Conservation (phyloP, 2,888 invertebrate species). For the Erebia aethiops region DNA sequence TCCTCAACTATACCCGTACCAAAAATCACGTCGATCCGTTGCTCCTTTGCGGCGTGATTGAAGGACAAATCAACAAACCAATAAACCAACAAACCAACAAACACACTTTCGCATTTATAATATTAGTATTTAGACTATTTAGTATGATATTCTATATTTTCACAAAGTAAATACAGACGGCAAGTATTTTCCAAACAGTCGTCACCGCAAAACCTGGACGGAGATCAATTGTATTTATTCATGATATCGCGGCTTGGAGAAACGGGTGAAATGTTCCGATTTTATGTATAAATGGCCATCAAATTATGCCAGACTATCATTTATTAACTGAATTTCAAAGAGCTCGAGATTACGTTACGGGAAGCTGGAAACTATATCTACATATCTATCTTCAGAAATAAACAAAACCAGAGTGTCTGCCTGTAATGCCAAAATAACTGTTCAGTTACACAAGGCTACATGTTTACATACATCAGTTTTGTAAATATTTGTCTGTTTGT, state of each 20-base stretch:
- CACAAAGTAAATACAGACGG: not conserved
- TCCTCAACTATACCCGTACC: too few species aligned
- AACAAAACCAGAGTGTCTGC: not conserved
- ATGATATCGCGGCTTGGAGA: constrained; percentile 27
- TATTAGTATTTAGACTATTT: too few species aligned
- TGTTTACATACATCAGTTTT: too few species aligned
- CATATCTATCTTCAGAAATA: not conserved
- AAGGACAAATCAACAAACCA: too few species aligned
- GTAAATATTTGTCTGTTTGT: too few species aligned
- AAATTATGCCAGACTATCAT: constrained; percentile 32
- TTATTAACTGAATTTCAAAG: constrained; percentile 31
- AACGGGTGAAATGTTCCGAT: constrained; percentile 38
- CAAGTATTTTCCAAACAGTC: constrained; percentile 12
- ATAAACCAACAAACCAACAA: too few species aligned
- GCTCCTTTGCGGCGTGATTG: too few species aligned
- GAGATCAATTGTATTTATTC: constrained; percentile 32
- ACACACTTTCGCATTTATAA: too few species aligned
- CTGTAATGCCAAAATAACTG: too few species aligned
- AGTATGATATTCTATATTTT: not conserved
- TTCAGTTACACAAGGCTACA: too few species aligned
- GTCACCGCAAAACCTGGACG: constrained; percentile 1
- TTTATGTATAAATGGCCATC: constrained; percentile 34
- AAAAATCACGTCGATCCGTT: too few species aligned
- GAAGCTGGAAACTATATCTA: not conserved
- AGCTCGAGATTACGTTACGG: not conserved